Percentiles rank a stretch among this genome's conserved stretches.
These are phyloP conservation scores for Cataglyphis cursor DNA, from an alignment of 2,888 invertebrate genomes.

Conservation along the genomic window DNA sequence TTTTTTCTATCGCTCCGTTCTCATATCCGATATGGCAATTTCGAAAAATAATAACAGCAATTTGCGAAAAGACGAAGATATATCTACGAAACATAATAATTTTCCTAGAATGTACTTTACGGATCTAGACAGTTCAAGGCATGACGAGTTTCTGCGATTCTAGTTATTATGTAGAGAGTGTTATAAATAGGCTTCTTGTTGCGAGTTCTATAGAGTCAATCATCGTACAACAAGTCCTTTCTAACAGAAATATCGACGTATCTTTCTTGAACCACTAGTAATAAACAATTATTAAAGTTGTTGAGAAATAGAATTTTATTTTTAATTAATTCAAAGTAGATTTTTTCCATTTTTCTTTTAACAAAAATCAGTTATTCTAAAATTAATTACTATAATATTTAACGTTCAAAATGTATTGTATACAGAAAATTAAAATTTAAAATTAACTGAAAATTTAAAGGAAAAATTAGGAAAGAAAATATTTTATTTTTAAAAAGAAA, in stretches of 20 bases:
- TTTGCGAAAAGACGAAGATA: background rate
- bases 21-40: background rate
- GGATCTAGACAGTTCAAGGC: background rate
- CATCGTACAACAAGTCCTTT: background rate
- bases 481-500: background rate
- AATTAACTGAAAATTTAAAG: background rate
- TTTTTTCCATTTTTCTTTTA: background rate
- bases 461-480: background rate
- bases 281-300: background rate
- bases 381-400: background rate
- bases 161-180: background rate
- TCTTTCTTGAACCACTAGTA: background rate
- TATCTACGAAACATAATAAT: background rate
- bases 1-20: conserved; percentile 23
- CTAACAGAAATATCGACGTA: background rate
- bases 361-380: background rate
- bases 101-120: background rate
- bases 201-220: background rate
- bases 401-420: background rate
- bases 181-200: background rate
- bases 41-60: conserved; percentile 32
- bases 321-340: background rate
- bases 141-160: background rate
- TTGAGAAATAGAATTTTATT: background rate
- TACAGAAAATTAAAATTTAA: background rate